Evolutionary conservation across 2,113 vertebrate genomes (phyloP).

Genomic region (Opisthocomus hoazin): DNA sequence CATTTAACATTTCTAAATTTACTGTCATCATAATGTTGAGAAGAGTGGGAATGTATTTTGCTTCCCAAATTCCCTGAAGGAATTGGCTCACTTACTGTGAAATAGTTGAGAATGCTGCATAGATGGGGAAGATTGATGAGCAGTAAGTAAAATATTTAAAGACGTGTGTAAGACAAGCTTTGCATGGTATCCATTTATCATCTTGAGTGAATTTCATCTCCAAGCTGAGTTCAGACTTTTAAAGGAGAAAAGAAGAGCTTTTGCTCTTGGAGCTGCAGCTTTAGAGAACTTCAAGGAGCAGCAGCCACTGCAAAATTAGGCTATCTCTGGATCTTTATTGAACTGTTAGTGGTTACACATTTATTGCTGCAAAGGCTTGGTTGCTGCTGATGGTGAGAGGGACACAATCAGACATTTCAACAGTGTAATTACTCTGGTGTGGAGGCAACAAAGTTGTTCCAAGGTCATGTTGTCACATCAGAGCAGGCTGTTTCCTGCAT

Average conservation of each 20-base stretch:
- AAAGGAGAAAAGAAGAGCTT: neutral
- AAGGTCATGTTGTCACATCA: constrained; percentile 59
- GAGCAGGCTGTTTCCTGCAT: neutral
- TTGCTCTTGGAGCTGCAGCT: neutral
- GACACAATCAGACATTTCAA: constrained; percentile 19
- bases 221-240: neutral
- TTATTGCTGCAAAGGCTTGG: constrained; percentile 10
- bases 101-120: neutral
- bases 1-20: neutral
- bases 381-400: neutral
- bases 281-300: constrained; percentile 29
- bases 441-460: constrained; percentile 60
- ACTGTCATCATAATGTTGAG: neutral
- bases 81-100: neutral
- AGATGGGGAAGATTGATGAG: constrained; percentile 15
- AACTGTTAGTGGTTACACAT: neutral
- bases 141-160: constrained; percentile 58
- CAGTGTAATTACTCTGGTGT: constrained; percentile 21
- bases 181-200: constrained; percentile 27
- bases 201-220: constrained; percentile 21
- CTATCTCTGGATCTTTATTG: constrained; percentile 14
- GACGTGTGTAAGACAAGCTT: constrained; percentile 25
- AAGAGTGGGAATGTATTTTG: neutral
- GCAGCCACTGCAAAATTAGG: neutral
- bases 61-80: constrained; percentile 12